Evolutionary conservation across 2,797 vertebrate genomes (phyloP), one percentile per base, ranked within the genome.

Genomic region (Enteromius anoplus): DNA sequence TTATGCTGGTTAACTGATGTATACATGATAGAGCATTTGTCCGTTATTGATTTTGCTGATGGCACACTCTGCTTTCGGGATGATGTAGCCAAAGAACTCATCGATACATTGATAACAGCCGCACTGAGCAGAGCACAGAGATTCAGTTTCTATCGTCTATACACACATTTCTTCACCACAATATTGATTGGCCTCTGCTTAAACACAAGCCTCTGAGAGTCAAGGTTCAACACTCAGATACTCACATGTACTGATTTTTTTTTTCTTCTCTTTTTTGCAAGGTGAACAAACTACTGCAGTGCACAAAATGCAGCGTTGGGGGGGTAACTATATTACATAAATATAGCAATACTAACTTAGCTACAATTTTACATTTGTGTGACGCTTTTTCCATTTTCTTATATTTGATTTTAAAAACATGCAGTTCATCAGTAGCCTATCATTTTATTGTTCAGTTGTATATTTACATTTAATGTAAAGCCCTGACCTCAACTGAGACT

Each of bases 21-120:
- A 58, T 85, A 83, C 81, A 81, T 85, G 82, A 83, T 86, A 64
- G 37, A 75, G 62, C 70, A 78, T 85, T 86, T 86, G 86, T 86
- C 37, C 49, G 15, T 15, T 69, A 89, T 87, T 65, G 78, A 85
- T 86, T 84, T 37, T 55, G 69, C 83, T 82, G 37, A 81, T 78
- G 69, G 76, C 68, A 64, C 66, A 72, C 75, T 72, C n/a, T 49
- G 70, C 83, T 84, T 82, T 80, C 73, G 64, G 68, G 65, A 80
- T 80, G 75, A 89, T 87, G 83, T 45, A 70, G 81, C 75, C 64
- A 40, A 12, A 17, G 42, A 68, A 75, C 29, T 78, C 62, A 68
- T 81, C 80, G 62, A 87, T 88, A 72, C 73, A 85, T 81, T 80
- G 34, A 84, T 73, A 75, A 80, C 69, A 68, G 81, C 37, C 75